phyloP scores from a whole-genome alignment of 2,888 invertebrate species.

The Aphidoletes aphidimyza region DNA sequence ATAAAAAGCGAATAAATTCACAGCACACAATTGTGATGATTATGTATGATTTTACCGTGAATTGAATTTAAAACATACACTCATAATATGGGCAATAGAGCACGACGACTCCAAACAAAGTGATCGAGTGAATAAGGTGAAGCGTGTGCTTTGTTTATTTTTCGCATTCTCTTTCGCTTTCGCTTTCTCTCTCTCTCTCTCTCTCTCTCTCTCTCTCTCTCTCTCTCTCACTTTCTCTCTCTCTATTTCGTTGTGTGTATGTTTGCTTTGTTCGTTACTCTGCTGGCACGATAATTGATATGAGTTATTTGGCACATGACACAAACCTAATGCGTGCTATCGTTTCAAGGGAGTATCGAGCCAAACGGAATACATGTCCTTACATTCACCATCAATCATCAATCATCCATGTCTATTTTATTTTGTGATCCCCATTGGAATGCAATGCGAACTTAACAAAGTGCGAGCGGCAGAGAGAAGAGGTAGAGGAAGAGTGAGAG shows the following conservation, averaged over 20 bases:
- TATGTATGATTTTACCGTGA: constrained; percentile 39
- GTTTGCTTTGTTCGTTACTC: background rate
- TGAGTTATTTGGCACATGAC: constrained; percentile 53
- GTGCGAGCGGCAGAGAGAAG: background rate
- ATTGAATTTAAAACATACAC: constrained; percentile 49
- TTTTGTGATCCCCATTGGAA: constrained; percentile 48
- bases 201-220: background rate
- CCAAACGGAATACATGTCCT: constrained; percentile 11
- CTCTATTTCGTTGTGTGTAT: background rate
- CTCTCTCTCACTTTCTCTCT: background rate
- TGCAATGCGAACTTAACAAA: background rate
- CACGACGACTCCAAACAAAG: background rate
- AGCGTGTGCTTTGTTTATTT: constrained; percentile 12
- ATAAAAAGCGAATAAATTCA: constrained; percentile 42
- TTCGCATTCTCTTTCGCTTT: background rate
- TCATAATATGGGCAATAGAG: constrained; percentile 6
- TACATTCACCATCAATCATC: constrained; percentile 53
- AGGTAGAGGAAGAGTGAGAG: background rate
- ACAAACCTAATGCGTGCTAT: constrained; percentile 15
- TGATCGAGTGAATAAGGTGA: background rate
- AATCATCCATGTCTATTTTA: constrained; percentile 27
- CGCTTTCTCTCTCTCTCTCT: background rate
- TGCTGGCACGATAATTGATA: constrained; percentile 15
- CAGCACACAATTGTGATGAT: constrained; percentile 9
- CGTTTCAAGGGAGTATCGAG: background rate